phyloP scores from a whole-genome alignment of 2,797 vertebrate species.

The Rhodeus uyekii region DNA sequence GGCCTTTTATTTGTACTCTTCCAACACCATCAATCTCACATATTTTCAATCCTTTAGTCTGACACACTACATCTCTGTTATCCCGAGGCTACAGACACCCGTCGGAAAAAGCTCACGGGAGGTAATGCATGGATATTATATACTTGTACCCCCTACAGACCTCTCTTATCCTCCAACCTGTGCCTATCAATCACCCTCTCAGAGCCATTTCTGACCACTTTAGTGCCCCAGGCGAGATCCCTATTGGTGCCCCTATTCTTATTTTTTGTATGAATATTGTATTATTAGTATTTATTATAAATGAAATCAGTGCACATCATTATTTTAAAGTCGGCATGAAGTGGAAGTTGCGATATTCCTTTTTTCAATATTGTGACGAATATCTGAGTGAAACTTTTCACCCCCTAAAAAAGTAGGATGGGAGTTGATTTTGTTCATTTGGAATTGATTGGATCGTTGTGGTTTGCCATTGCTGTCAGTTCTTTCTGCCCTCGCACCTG shows the following conservation, averaged over 20 bases:
- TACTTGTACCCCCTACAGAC: slow-evolving; percentile 36
- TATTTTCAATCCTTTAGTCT: neutral
- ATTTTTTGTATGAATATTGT: neutral
- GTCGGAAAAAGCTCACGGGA: slow-evolving; percentile 21
- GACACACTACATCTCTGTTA: neutral
- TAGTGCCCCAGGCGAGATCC: neutral
- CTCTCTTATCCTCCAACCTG: slow-evolving; percentile 25
- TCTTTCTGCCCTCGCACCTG: neutral
- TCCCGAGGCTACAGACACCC: slow-evolving; percentile 16
- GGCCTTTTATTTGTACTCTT: neutral
- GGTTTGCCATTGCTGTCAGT: neutral
- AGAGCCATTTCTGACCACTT: neutral
- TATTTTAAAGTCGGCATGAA: neutral
- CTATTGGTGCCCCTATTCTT: neutral
- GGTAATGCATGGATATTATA: slow-evolving; percentile 59
- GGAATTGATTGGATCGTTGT: neutral
- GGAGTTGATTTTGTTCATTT: neutral
- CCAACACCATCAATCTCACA: neutral
- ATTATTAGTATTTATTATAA: neutral
- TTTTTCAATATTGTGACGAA: neutral
- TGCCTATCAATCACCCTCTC: slow-evolving; percentile 17
- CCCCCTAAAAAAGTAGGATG: neutral
- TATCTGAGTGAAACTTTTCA: neutral
- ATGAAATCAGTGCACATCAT: neutral
- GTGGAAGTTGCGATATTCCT: neutral